These are phyloP conservation scores for Ferrisia virgata DNA, from an alignment of 2,888 invertebrate genomes.

Conservation along the genomic window DNA sequence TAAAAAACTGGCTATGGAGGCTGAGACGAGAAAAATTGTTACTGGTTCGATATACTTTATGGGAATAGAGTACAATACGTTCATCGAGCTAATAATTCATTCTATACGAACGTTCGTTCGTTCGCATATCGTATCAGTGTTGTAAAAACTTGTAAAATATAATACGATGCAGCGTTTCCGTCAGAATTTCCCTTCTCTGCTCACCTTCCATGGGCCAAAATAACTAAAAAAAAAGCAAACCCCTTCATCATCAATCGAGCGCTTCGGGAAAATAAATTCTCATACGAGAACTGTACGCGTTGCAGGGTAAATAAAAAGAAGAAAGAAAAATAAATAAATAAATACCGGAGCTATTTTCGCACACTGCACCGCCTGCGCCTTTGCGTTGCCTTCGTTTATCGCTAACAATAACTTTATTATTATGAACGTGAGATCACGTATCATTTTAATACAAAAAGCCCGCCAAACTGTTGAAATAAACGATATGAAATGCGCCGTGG, in stretches of 20 bases:
- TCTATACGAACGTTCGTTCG: too few relatives aligned
- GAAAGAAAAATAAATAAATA: background rate
- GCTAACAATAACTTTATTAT: slow-evolving; percentile 12
- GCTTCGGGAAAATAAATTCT: background rate
- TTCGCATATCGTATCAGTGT: background rate
- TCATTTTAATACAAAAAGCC: background rate
- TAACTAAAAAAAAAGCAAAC: too few relatives aligned
- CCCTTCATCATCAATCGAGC: background rate
- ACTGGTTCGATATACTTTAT: background rate
- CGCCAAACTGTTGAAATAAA: background rate
- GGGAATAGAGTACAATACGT: background rate
- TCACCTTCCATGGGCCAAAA: too few relatives aligned
- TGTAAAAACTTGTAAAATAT: background rate
- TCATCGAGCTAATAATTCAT: background rate
- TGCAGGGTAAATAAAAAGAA: background rate
- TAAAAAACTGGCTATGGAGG: background rate
- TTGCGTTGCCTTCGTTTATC: background rate
- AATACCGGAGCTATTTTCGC: too few relatives aligned
- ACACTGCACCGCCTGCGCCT: too few relatives aligned
- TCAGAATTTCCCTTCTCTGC: too few relatives aligned
- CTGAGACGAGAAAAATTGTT: background rate
- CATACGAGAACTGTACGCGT: background rate
- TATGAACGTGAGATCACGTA: background rate
- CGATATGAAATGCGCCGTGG: background rate
- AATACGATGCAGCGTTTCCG: background rate